Conservation (phyloP, 2,113 vertebrate genomes). For the Leucopsar rothschildi region DNA sequence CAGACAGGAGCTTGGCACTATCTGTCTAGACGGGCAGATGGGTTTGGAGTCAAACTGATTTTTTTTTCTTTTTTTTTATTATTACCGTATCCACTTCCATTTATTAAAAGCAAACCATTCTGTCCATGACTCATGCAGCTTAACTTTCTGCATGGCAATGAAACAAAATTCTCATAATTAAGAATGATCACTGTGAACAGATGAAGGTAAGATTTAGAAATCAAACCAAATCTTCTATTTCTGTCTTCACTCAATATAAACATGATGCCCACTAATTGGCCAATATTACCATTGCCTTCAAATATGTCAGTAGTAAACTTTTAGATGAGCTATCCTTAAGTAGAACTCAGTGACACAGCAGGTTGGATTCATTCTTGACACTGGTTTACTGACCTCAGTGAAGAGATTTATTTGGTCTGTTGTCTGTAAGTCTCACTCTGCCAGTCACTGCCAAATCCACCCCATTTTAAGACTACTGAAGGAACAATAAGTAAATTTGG, state of each 20-base stretch:
- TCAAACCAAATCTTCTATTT: background rate
- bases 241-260: background rate
- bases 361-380: background rate
- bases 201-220: conserved; percentile 11
- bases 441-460: background rate
- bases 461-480: background rate
- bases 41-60: conserved; percentile 48
- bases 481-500: background rate
- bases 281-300: background rate
- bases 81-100: conserved; percentile 50
- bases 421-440: background rate
- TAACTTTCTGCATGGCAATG: conserved; percentile 28
- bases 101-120: conserved; percentile 61
- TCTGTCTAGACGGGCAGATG: conserved; percentile 59
- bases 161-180: conserved; percentile 37
- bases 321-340: background rate
- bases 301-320: background rate
- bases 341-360: background rate
- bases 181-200: background rate
- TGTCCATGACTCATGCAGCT: conserved; percentile 56
- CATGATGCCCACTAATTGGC: background rate
- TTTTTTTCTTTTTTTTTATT: background rate
- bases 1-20: conserved; percentile 55
- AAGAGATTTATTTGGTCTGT: background rate
- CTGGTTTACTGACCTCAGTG: background rate